Percentiles rank a stretch among this genome's conserved stretches.
Evolutionary conservation across 2,113 vertebrate genomes (phyloP).

Genomic region (Coptodon rendalli): DNA sequence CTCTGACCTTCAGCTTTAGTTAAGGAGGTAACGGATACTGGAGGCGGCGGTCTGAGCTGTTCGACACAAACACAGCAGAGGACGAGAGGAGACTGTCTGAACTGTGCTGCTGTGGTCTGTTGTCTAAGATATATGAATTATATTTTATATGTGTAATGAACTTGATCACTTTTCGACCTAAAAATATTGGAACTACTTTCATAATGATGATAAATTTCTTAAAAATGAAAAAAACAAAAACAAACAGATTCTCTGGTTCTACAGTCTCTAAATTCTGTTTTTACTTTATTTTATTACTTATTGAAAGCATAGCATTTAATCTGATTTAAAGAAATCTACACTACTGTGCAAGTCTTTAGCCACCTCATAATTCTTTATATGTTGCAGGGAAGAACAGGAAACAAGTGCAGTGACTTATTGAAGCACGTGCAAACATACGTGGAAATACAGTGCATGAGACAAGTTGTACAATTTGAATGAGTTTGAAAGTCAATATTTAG

Average conservation of each 20-base stretch:
- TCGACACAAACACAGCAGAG: neutral
- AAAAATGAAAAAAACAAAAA: neutral
- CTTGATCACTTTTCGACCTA: neutral
- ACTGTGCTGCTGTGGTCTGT: neutral
- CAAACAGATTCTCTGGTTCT: neutral
- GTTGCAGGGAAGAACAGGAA: neutral
- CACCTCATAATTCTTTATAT: neutral
- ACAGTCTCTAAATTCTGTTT: neutral
- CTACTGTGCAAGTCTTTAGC: neutral
- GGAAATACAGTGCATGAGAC: neutral
- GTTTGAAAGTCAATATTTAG: neutral
- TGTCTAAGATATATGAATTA: neutral
- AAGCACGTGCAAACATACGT: neutral
- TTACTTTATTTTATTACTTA: neutral
- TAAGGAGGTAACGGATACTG: slow-evolving; percentile 18
- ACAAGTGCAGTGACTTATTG: neutral
- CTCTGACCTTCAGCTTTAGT: slow-evolving; percentile 19
- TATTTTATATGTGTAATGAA: neutral
- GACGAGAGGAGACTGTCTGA: neutral
- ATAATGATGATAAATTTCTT: neutral
- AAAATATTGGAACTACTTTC: neutral
- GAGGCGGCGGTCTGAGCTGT: neutral
- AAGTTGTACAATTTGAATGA: neutral
- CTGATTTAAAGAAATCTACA: neutral
- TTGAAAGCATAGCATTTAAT: neutral